These are phyloP conservation scores for Hydropotes inermis DNA, from an alignment of 2,113 vertebrate species.

Conservation along the genomic window DNA sequence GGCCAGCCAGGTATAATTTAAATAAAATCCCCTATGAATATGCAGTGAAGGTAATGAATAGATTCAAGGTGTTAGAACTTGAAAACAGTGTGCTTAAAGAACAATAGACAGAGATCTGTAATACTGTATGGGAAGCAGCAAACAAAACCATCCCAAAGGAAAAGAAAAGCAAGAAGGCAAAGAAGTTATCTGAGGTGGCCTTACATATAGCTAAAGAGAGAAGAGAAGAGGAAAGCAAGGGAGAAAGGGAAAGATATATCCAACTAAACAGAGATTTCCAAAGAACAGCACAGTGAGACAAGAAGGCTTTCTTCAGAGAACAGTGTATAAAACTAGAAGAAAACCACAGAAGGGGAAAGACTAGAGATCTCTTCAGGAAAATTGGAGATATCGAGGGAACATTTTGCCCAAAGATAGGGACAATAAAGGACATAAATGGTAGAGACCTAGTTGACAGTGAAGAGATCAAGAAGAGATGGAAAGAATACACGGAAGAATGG, in stretches of 20 bases:
- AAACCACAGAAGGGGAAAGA: background rate
- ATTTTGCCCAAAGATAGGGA: background rate
- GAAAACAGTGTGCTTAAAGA: background rate
- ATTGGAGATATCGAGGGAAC: background rate
- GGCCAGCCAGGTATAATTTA: background rate
- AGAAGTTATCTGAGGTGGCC: too few species aligned
- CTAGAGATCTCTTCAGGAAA: background rate
- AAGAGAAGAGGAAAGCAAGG: background rate
- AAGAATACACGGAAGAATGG: background rate
- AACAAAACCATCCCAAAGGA: background rate
- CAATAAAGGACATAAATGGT: background rate
- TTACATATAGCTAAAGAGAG: background rate
- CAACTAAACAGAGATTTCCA: background rate
- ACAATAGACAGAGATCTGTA: background rate
- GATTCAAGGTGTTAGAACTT: background rate
- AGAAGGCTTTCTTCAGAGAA: background rate
- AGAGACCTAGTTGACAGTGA: background rate
- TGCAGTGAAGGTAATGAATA: background rate
- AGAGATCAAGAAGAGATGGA: background rate
- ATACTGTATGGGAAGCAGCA: rapidly evolving
- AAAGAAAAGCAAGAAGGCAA: too few species aligned
- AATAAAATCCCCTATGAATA: background rate
- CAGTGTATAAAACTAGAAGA: background rate
- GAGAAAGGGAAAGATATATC: background rate
- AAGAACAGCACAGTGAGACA: background rate